Evolutionary conservation across 2,888 invertebrate genomes (phyloP).

Genomic region (Drosophila pseudotakahashii): DNA sequence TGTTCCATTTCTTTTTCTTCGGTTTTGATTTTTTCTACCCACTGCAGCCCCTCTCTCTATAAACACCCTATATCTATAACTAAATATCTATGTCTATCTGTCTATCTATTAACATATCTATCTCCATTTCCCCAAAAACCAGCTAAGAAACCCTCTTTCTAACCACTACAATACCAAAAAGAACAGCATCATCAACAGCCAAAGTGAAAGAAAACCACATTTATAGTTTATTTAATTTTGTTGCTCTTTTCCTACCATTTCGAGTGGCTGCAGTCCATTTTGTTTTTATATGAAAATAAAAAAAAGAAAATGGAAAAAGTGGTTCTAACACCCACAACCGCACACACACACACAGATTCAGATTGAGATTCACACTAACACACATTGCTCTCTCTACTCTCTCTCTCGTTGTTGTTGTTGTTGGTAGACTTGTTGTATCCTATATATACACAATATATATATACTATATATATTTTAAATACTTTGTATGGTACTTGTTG

Average conservation of each 20-base stretch:
- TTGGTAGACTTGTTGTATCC: conserved; percentile 60
- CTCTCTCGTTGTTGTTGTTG: conserved; percentile 57
- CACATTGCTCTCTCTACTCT: conserved; percentile 39
- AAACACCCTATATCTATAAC: conserved; percentile 7
- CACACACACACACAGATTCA: conserved; percentile 2
- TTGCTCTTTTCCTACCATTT: not conserved
- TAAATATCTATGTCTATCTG: conserved; percentile 24
- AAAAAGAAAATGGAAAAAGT: conserved; percentile 3
- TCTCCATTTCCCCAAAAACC: conserved; percentile 23
- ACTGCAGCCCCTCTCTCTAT: conserved; percentile 37
- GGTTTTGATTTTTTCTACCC: conserved; percentile 43
- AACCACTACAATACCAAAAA: conserved; percentile 10
- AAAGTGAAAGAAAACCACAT: conserved; percentile 12
- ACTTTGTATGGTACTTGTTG: conserved; percentile 61
- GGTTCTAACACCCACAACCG: conserved; percentile 18
- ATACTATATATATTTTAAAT: conserved; percentile 48
- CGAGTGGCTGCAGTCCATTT: conserved; percentile 27
- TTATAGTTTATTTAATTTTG: conserved; percentile 16
- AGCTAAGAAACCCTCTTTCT: conserved; percentile 27
- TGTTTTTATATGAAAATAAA: conserved; percentile 39
- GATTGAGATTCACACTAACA: conserved; percentile 21
- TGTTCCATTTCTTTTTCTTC: conserved; percentile 12
- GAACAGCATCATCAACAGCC: conserved; percentile 28
- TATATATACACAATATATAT: conserved; percentile 25
- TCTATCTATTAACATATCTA: conserved; percentile 40